phyloP scores from a whole-genome alignment of 1,140 invertebrate species.

The Drosophila setifemur region DNA sequence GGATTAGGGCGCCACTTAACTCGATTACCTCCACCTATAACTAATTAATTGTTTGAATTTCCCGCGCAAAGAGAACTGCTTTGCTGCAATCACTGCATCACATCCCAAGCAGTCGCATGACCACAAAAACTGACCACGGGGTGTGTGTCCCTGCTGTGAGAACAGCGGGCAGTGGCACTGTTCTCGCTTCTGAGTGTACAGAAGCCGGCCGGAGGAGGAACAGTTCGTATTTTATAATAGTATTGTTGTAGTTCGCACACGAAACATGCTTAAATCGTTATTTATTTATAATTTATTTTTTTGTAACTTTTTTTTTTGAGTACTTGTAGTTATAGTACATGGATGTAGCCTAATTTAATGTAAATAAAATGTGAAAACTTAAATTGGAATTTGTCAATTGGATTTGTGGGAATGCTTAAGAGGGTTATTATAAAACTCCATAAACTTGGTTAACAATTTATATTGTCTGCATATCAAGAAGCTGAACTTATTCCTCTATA shows the following conservation, averaged over 20 bases:
- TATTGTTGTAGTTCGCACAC: slow-evolving; percentile 42
- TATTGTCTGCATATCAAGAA: no score
- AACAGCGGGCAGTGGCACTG: background rate
- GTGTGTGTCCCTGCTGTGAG: background rate
- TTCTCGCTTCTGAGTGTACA: background rate
- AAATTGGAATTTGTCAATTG: background rate
- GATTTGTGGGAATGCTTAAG: background rate
- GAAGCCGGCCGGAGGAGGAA: background rate
- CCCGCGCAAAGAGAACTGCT: background rate
- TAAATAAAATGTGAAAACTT: slow-evolving; percentile 8
- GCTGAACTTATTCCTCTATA: no score
- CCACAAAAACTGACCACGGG: background rate
- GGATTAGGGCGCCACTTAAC: slow-evolving; percentile 30
- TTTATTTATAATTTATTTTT: slow-evolving; percentile 33
- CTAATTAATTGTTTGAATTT: background rate
- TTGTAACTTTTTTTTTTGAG: slow-evolving; percentile 12
- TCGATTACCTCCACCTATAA: background rate
- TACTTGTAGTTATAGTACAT: slow-evolving; percentile 24
- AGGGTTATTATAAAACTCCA: no score
- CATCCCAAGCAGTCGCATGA: background rate
- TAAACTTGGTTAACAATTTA: no score
- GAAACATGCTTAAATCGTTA: slow-evolving; percentile 20
- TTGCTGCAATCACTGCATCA: no score
- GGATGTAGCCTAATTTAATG: slow-evolving; percentile 25
- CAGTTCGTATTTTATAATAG: slow-evolving; percentile 65